Base-by-base conservation (phyloP, 1,140 invertebrate species). In the Drosophila seguyi region DNA sequence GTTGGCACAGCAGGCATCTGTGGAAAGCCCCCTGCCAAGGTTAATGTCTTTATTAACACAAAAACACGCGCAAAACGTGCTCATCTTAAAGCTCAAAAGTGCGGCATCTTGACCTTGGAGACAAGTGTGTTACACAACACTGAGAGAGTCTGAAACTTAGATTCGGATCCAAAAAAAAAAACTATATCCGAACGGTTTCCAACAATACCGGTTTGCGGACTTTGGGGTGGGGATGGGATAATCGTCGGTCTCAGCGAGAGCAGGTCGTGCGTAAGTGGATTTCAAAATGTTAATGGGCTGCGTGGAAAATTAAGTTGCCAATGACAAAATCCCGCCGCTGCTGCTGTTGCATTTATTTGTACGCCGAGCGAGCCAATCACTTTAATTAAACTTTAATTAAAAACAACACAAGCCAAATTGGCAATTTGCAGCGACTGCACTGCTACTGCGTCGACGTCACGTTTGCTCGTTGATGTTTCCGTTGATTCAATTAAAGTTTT, bases 331-430 rank as follows among this genome's bases (percentile, higher is more conserved):
- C n/a, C 34, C 18, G 4, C 18, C 18, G 7, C 31, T 1, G 41
- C 16, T 38, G 67, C 50, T 31, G 66, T 6, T 72, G 69, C 69
- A 72, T 72, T 72, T 72, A 73, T 73, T 42, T 66, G 61, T 36
- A 18, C 22, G 36, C 27, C 34, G 25, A 53, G 34, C 60, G 18
- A 61, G 63, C 52, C 82, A 87, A 90, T 55, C 76, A 74, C 63
- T 88, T 87, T 87, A 88, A 88, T 90, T 90, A 88, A 88, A 84
- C 67, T 83, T 84, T 84, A 84, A 88, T 88, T 80, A 90, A 88
- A 90, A 90, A 68, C 65, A 88, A 90, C 85, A 78, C 63, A 76
- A 62, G 77, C 67, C 78, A 79, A 88, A 86, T 84, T 90, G 86
- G 25, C 86, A 90, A 88, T 87, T 87, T 79, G 59, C 63, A 50